Evolutionary conservation across 2,888 invertebrate genomes (phyloP).

Genomic region (Andrena camellia): DNA sequence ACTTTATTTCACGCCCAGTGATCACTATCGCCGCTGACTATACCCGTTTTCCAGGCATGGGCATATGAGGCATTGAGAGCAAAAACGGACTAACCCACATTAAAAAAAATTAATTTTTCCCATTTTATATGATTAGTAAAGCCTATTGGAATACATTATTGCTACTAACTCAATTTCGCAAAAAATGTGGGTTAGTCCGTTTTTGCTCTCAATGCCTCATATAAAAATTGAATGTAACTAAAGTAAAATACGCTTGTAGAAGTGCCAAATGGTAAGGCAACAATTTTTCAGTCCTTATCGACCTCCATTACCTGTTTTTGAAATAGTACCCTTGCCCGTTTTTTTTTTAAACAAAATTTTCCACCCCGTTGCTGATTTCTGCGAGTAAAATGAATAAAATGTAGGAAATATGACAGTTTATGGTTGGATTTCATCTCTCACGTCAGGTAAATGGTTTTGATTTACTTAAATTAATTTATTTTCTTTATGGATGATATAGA

Average conservation of each 20-base stretch:
- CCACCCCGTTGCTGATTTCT: background rate
- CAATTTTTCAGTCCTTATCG: background rate
- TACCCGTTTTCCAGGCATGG: conserved; percentile 20
- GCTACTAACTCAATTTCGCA: no score
- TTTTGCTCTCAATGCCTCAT: no score
- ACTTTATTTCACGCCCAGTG: conserved; percentile 66
- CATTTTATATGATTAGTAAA: no score
- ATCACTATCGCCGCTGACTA: conserved; percentile 28
- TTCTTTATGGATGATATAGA: background rate
- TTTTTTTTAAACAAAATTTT: background rate
- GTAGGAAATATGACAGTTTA: background rate
- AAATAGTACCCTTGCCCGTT: background rate
- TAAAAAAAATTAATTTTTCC: no score
- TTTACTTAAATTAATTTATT: background rate
- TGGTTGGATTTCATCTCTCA: background rate
- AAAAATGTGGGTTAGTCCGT: no score
- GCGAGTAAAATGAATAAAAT: background rate
- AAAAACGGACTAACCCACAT: no score
- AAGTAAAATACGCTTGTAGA: conserved; percentile 35
- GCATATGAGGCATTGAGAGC: background rate
- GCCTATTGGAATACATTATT: no score
- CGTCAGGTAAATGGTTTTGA: background rate
- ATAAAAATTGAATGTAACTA: no score
- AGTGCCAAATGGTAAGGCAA: conserved; percentile 20
- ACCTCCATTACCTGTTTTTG: background rate